Base-by-base conservation (phyloP, 2,888 invertebrate species). In the Philereme transversata region DNA sequence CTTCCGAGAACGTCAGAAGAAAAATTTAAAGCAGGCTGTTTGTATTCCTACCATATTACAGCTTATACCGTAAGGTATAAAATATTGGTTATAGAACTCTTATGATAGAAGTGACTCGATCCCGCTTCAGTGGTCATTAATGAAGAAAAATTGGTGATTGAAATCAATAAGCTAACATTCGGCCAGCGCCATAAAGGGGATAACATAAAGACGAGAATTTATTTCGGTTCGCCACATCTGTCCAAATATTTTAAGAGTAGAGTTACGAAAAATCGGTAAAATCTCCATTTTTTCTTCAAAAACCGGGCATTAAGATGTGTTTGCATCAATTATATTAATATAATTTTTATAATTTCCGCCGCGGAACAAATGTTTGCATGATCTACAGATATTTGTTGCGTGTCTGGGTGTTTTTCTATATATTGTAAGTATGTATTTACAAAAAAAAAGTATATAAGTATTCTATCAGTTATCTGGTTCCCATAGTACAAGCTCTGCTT, bases 151-250 rank as follows among this genome's bases (percentile, higher is more conserved):
- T 77, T 67, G 74, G 72, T 81, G 67, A 80, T 77, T 73, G 75
- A 77, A 81, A 81, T 84, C 81, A 79, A 81, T 82, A 86, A 82
- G 76, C 72, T 64, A 72, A 75, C 76, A 73, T 74, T 75, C 62
- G 74, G 76, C 73, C 68, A 70, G 75, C 71, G 62, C 68, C 67
- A 79, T 76, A 79, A 78, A 81, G 73, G 70, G 73, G 70, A 72
- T 67, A 71, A 77, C 73, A 84, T 84, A 84, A 84, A 84, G 75
- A 77, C 60, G 58, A 68, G 65, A 78, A 74, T 82, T 80, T 82
- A 82, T 81, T 75, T 73, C 72, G 70, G 73, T 68, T 75, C 78
- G 76, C 78, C 77, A 78, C 79, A 78, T 82, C 75, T 73, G 72
- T 78, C 77, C 72, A 74, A 82, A 82, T 80, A 77, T 76, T 51